These are phyloP conservation scores for Dicyrtomina minuta DNA, from an alignment of 2,888 invertebrate species.

Conservation along the genomic window DNA sequence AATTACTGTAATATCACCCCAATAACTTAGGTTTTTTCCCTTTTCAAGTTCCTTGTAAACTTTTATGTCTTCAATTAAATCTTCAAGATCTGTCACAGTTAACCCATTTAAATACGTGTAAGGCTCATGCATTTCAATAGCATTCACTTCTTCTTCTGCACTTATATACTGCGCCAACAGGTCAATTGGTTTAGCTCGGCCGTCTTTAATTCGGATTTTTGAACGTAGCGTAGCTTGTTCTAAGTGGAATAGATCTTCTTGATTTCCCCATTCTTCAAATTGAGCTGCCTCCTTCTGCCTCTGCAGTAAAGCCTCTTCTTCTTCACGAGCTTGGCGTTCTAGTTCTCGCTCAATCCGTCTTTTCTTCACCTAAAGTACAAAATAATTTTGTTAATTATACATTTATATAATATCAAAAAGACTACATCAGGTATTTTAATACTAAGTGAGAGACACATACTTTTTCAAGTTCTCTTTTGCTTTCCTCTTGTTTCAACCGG, in stretches of 20 bases:
- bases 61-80: constrained; percentile 93
- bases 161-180: constrained; percentile 93
- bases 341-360: constrained; percentile 83
- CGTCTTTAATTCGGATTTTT: constrained; percentile 93
- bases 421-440: neutral
- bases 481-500: constrained; percentile 85
- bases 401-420: neutral
- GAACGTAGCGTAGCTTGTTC: constrained; percentile 93
- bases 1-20: constrained; percentile 94
- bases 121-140: constrained; percentile 97
- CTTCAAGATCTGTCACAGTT: constrained; percentile 86
- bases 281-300: constrained; percentile 87
- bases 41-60: constrained; percentile 89
- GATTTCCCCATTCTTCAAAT: constrained; percentile 89
- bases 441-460: constrained; percentile 56
- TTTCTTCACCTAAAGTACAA: constrained; percentile 71
- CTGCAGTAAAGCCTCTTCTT: constrained; percentile 80
- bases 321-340: constrained; percentile 78
- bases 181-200: constrained; percentile 97
- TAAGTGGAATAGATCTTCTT: constrained; percentile 96
- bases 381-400: constrained; percentile 1
- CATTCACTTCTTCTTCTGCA: constrained; percentile 83
- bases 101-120: constrained; percentile 92
- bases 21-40: constrained; percentile 84
- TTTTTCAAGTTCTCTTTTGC: constrained; percentile 88